Conservation (phyloP, 2,113 vertebrate species). For the Sterrhoptilus dennistouni region DNA sequence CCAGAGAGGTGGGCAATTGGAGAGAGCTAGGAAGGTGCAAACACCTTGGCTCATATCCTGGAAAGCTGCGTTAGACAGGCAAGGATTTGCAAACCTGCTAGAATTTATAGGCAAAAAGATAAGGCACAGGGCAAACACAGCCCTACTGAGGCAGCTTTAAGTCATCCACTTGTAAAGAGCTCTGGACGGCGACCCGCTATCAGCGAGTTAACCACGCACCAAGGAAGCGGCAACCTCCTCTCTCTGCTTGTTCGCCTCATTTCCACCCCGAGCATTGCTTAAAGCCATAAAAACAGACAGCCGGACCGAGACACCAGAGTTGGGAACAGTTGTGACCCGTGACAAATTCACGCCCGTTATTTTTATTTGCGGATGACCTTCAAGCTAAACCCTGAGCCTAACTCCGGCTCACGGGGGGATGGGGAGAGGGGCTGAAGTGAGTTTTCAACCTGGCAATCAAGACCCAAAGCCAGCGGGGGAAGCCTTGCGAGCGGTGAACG, state of each 20-base stretch:
- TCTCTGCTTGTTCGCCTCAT: neutral
- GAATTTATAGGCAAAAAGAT: no score
- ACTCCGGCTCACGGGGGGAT: neutral
- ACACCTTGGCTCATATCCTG: neutral
- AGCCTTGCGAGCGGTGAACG: neutral
- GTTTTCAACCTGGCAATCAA: neutral
- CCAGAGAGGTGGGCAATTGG: accelerated
- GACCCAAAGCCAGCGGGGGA: neutral
- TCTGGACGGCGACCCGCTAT: neutral
- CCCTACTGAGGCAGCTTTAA: neutral
- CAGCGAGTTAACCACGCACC: neutral
- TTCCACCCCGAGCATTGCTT: neutral
- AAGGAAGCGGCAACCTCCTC: neutral
- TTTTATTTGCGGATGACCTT: neutral
- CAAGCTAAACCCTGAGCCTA: neutral
- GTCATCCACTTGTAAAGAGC: neutral
- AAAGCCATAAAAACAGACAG: neutral
- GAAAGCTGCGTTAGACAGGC: accelerated
- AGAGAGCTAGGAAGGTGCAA: neutral
- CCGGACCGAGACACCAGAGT: neutral
- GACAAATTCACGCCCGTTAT: slow-evolving; percentile 16
- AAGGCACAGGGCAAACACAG: neutral
- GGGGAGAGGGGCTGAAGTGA: neutral
- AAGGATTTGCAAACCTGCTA: neutral
- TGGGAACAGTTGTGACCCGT: neutral